Percentiles rank a stretch among this genome's conserved stretches.
phyloP scores from a whole-genome alignment of 2,888 invertebrate species.

The Ceriagrion tenellum region DNA sequence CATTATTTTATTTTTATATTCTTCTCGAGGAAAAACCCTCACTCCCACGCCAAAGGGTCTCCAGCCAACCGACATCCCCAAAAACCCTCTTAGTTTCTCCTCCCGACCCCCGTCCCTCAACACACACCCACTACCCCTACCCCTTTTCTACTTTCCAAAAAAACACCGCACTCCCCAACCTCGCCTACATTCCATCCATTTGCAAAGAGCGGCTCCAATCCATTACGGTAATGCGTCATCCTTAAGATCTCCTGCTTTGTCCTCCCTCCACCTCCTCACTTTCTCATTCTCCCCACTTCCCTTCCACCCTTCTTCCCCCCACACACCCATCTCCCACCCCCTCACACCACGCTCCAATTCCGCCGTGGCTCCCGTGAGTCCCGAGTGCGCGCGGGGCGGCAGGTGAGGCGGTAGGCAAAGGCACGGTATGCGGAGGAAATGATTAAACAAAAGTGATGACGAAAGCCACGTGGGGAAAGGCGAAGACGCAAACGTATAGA shows the following conservation, averaged over 20 bases:
- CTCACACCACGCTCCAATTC: slow-evolving; percentile 8
- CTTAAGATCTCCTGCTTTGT: not conserved
- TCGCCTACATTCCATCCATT: slow-evolving; percentile 27
- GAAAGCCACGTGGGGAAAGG: not conserved
- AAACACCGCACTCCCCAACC: not conserved
- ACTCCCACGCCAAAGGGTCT: not conserved
- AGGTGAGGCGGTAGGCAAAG: not conserved
- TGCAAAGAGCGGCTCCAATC: slow-evolving; percentile 58
- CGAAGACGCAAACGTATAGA: not conserved
- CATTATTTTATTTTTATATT: not conserved
- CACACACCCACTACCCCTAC: not conserved
- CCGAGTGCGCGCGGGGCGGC: not conserved
- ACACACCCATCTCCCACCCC: no score
- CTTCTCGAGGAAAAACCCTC: not conserved
- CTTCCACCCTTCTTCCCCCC: not conserved
- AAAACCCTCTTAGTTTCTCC: not conserved
- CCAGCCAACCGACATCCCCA: not conserved
- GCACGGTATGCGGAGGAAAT: not conserved
- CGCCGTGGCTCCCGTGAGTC: not conserved
- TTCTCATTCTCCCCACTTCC: not conserved
- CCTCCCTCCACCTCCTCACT: not conserved
- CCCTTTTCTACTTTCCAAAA: not conserved
- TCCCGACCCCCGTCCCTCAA: not conserved
- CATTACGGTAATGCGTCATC: slow-evolving; percentile 52
- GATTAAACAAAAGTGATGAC: not conserved